Base-by-base conservation (phyloP, 2,888 invertebrate genomes). In the Epistrophella euchroma region DNA sequence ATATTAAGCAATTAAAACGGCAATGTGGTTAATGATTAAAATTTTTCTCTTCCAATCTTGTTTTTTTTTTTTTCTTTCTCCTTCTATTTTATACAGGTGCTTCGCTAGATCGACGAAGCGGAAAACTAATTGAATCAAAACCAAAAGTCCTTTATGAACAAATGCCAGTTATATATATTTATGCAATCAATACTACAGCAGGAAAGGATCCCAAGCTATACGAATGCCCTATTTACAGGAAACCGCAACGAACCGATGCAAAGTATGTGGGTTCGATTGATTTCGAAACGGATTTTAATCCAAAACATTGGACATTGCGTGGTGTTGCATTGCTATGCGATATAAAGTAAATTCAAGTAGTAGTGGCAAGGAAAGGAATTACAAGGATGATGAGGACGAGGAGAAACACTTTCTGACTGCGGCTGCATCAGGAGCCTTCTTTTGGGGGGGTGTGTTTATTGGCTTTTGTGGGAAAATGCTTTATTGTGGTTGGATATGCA, bases 311-410 rank as follows among this genome's bases (percentile, higher is more conserved):
- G 99, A 97, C 98, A 0, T 93, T 99, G 71, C 94, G 99, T 88
- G 98, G 98, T 5, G 98, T 99, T n/a, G 99, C 98, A 0, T 93
- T 99, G 15, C 94, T 99, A 72, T 99, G 98, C 93, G 99, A 99
- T 93, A 98, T 98, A 88, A 99, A 99, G 93, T 99, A 95, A 94
- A 89, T 22, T 60, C 28, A 72, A 64, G 32, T 60, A 37, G 58
- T 22, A 40, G 47, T 47, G 28, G 28, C 28, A 28, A 32, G 1
- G 32, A 28, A 66, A 47, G 32, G 60, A 40, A 47, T 66, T 66
- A 66, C 43, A 66, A 62, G 47, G 64, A 77, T 50, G 15, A 43
- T 45, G 60, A 68, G 25, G 56, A 62, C 0, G 43, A 40, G 55
- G 52, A 15, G 40, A 25, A 70, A 47, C 19, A 35, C 25, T 28